Conservation (phyloP, 1,140 invertebrate genomes). For the Penaeus indicus region DNA sequence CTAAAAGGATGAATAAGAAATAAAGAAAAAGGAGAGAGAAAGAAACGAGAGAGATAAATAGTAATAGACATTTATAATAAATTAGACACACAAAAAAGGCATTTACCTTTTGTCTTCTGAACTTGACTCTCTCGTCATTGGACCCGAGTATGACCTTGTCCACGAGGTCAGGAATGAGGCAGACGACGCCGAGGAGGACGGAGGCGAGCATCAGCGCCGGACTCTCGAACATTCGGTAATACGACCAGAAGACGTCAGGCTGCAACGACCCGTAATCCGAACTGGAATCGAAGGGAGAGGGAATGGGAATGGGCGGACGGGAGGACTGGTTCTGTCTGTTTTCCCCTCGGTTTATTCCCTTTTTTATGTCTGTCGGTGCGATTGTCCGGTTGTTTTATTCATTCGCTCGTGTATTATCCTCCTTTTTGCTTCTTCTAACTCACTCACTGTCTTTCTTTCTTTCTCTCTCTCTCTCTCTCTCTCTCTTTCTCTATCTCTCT, state of each 20-base stretch:
- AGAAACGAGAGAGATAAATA: no score
- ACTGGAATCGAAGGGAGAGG: neutral
- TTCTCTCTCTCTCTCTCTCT: no score
- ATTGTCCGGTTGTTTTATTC: no score
- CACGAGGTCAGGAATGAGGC: conserved; percentile 76
- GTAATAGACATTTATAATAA: no score
- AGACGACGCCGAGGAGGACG: conserved; percentile 73
- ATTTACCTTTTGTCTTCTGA: neutral
- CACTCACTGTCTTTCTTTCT: no score
- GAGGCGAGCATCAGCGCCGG: conserved; percentile 77
- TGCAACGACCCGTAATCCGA: conserved; percentile 28
- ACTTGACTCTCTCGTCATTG: conserved; percentile 19
- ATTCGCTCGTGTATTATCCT: no score
- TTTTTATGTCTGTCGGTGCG: no score
- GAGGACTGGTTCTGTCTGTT: neutral
- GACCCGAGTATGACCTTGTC: conserved; percentile 58
- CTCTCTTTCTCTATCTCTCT: no score
- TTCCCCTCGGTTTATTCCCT: no score
- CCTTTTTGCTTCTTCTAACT: no score
- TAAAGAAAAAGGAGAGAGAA: no score
- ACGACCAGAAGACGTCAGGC: conserved; percentile 74
- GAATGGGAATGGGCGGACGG: neutral
- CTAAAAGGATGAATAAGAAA: no score
- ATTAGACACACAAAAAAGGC: neutral
- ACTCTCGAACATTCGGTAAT: conserved; percentile 75